Conservation (phyloP, 2,113 vertebrate genomes). For the Phrynosoma platyrhinos region DNA sequence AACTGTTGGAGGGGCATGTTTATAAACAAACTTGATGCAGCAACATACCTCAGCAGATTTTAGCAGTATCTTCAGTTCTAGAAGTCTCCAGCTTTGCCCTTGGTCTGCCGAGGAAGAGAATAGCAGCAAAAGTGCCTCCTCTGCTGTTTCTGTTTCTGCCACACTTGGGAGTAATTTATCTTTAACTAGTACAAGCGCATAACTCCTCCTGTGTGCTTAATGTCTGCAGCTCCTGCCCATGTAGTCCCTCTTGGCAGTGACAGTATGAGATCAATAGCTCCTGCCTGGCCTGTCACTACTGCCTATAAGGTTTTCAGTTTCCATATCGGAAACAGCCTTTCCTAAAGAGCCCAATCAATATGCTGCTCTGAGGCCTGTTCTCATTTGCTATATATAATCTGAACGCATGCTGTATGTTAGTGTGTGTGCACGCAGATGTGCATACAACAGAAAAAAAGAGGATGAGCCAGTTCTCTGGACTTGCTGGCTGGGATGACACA, state of each 20-base stretch:
- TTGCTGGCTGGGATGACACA: constrained; percentile 55
- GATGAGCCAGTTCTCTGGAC: constrained; percentile 67
- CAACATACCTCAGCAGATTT: neutral
- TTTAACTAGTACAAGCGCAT: constrained; percentile 35
- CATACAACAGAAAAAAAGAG: constrained; percentile 49
- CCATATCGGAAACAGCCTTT: constrained; percentile 74
- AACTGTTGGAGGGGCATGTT: neutral
- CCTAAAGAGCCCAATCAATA: constrained; percentile 77
- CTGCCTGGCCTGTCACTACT: constrained; percentile 64
- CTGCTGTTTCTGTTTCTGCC: constrained; percentile 3
- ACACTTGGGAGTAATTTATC: neutral
- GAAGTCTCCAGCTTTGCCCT: constrained; percentile 3
- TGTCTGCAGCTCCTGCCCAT: constrained; percentile 56
- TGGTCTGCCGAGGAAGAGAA: constrained; percentile 29
- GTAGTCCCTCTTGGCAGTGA: constrained; percentile 54
- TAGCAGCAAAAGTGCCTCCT: neutral
- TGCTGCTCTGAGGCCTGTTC: constrained; percentile 69
- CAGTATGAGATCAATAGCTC: constrained; percentile 66
- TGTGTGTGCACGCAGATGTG: constrained; percentile 14
- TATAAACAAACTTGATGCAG: neutral
- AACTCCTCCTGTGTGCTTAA: constrained; percentile 47
- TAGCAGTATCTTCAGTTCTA: neutral
- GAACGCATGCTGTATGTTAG: constrained; percentile 61
- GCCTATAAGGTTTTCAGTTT: constrained; percentile 69
- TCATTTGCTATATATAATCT: constrained; percentile 75